Conservation (phyloP, 2,113 vertebrate genomes). For the Notothenia rossii region DNA sequence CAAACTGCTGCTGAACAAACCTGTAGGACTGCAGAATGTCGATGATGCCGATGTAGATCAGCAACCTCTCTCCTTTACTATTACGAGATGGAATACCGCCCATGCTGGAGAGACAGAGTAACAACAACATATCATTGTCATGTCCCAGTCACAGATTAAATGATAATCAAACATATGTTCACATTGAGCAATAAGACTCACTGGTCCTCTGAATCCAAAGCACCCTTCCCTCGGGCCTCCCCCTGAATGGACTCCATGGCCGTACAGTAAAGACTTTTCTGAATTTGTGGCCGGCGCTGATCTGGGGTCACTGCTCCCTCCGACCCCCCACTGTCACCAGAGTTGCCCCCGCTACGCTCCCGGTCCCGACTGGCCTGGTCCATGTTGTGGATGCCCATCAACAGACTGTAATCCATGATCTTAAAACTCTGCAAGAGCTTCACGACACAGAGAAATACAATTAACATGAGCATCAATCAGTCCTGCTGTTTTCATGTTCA, state of each 20-base stretch:
- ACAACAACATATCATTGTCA: neutral
- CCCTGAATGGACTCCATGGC: conserved; percentile 98
- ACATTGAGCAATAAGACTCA: conserved; percentile 76
- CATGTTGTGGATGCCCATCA: conserved; percentile 93
- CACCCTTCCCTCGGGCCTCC: conserved; percentile 90
- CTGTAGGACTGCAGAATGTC: conserved; percentile 97
- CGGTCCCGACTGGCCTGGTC: conserved; percentile 89
- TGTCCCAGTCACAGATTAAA: neutral
- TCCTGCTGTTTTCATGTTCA: neutral
- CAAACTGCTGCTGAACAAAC: conserved; percentile 70
- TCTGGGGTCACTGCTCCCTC: conserved; percentile 81
- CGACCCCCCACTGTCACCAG: conserved; percentile 61
- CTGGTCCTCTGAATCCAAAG: conserved; percentile 94
- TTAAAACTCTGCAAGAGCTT: conserved; percentile 97
- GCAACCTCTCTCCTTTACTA: conserved; percentile 90
- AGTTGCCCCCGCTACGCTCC: conserved; percentile 54
- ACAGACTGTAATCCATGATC: conserved; percentile 97
- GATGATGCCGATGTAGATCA: conserved; percentile 95
- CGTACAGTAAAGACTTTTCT: conserved; percentile 94
- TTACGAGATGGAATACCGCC: conserved; percentile 94
- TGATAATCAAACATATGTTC: neutral
- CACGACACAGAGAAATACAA: conserved; percentile 14
- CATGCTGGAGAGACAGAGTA: conserved; percentile 84
- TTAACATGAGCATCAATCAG: neutral
- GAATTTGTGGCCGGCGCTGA: conserved; percentile 86